A percentile compares a stretch with the other conserved stretches of the same genome.
phyloP scores from a whole-genome alignment of 2,888 invertebrate species.

The Petrolisthes manimaculis region DNA sequence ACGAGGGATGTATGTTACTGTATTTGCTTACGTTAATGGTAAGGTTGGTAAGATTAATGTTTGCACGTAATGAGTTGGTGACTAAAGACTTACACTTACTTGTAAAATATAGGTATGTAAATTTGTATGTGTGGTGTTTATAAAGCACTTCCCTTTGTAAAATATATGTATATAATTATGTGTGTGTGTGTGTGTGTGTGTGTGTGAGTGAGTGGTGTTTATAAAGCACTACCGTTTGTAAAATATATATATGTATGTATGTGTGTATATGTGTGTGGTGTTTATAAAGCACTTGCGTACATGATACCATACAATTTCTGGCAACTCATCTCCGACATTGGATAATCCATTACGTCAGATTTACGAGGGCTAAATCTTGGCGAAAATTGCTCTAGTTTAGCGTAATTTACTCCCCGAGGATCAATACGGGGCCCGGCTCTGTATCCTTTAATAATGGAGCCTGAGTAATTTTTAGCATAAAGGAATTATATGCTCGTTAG shows the following conservation, averaged over 20 bases:
- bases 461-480: constrained; percentile 36
- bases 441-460: constrained; percentile 37
- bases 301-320: constrained; percentile 36
- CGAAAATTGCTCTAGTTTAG: constrained; percentile 51
- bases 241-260: no score
- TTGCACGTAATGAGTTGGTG: no score
- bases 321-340: constrained; percentile 48
- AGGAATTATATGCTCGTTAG: constrained; percentile 30
- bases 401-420: constrained; percentile 44
- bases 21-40: no score
- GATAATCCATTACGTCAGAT: constrained; percentile 42
- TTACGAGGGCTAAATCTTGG: constrained; percentile 47
- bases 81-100: no score
- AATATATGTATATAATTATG: neutral
- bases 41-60: no score
- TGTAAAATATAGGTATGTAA: no score
- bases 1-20: no score
- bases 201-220: neutral
- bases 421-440: constrained; percentile 37
- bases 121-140: no score
- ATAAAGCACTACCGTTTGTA: no score
- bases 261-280: neutral
- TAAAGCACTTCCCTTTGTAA: no score
- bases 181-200: constrained; percentile 4
- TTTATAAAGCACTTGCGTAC: neutral